Evolutionary conservation across 2,888 invertebrate species (phyloP), one percentile per base, ranked within the genome.

Genomic region (Drosophila peninsularis): DNA sequence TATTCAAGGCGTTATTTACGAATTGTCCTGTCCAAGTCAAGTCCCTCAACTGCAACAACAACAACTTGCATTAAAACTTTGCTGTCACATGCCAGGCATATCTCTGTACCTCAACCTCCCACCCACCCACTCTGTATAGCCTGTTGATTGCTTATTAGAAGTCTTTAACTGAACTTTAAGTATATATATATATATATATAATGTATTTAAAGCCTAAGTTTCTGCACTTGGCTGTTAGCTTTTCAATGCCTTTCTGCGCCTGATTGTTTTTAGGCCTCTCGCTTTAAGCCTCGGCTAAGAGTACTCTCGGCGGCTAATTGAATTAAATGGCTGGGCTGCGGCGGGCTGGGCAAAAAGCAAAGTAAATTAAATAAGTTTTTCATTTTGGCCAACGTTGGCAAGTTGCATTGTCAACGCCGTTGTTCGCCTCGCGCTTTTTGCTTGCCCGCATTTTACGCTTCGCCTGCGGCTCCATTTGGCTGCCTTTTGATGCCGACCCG

Each of bases 291-390:
- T 27, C 42, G 39, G 47, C 52, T 42, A 68, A 66, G 64, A 53
- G 77, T 65, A 77, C 77, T 82, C 88, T 85, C 82, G 37, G 75
- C 78, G 73, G 81, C 89, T 91, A 91, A 91, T 91, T 91, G 91
- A 91, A 91, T 91, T 91, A 91, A 91, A 91, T 91, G 78, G 91
- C 87, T 88, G 80, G 74, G 69, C 82, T 85, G 86, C 66, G 82
- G 90, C 14, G 42, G 42, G 24, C 42, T 42, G 42, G 42, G 42
- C 90, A 83, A 90, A 91, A 91, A 91, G 84, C 90, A 90, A 90
- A 91, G 91, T 91, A 91, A 91, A 91, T 91, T 91, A 91, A 91
- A 91, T 91, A 90, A 91, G 91, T 91, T 91, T 86, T 89, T 66
- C 82, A 80, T 84, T 84, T 84, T 86, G 89, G 82, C 75, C 75